Evolutionary conservation across 2,797 vertebrate species (phyloP), one percentile per base, ranked within the genome.

Genomic region (Microctenopoma stevenorrisi): DNA sequence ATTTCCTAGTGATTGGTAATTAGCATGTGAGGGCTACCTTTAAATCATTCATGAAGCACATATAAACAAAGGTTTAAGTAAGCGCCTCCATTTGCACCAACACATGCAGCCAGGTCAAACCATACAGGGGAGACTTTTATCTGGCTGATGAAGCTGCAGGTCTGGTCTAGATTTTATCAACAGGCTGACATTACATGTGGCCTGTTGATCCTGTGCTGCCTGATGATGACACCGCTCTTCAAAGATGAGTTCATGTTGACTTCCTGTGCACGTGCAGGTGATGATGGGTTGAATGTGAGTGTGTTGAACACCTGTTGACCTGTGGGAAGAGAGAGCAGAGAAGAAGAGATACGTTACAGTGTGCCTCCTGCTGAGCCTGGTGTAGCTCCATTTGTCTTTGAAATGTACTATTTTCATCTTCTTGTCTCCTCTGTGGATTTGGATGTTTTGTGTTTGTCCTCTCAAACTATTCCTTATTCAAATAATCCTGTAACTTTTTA

Each of bases 201-300:
- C 18, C 28, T 28, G 28, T 28, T 28, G 5, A 28, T 28, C 28
- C 28, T 28, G 28, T 5, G 28, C 28, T 28, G 28, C 28, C 3
- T 28, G 3, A 28, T 2, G 28, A 28, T 28, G 40, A 46, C 65
- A 57, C 40, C 48, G 46, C 44, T 60, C 37, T 30, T 37, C 67
- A 68, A 30, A 33, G 8, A 53, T 12, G 51, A 66, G 26, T 57
- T 26, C 1, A 56, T 7, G 0, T 33, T 52, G 11, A 0, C n/a
- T 48, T 22, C 0, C 2, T 10, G 15, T 0, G 10, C 13, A 59
- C 14, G 2, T 40, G 44, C 0, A 16, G 58, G 22, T 28, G 55
- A 22, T 55, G 35, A 28, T 28, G 28, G 28, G 28, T 28, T 28
- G 5, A 28, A 0, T 46, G 55, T 28, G 61, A 26, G 5, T 28